A percentile compares a stretch with the other conserved stretches of the same genome.
These are phyloP conservation scores for Drosophila atripex DNA, from an alignment of 2,888 invertebrate species.

Conservation along the genomic window DNA sequence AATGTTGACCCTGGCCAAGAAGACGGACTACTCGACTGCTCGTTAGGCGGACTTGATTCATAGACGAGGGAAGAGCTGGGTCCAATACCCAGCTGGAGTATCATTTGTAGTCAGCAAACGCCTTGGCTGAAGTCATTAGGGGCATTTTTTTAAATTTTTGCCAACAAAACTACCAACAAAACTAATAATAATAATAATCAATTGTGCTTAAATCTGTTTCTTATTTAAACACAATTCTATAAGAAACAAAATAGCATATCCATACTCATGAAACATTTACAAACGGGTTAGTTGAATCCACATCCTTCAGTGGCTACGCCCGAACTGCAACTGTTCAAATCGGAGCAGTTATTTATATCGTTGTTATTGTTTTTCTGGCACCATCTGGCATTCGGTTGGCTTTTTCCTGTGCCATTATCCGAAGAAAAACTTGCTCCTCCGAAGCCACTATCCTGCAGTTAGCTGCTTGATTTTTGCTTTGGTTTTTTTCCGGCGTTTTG, in stretches of 20 bases:
- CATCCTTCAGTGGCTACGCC: not conserved
- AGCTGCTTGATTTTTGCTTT: conserved; percentile 17
- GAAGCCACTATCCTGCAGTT: conserved; percentile 19
- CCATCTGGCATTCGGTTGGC: conserved; percentile 25
- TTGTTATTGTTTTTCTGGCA: conserved; percentile 38
- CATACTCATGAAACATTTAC: conserved; percentile 17
- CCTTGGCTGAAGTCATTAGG: conserved; percentile 28
- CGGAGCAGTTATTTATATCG: conserved; percentile 34
- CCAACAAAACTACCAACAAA: not conserved
- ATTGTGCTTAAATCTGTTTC: not conserved
- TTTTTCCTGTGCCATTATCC: conserved; percentile 28
- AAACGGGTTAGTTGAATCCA: conserved; percentile 13
- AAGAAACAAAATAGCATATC: conserved; percentile 13
- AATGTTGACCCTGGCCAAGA: conserved; percentile 68
- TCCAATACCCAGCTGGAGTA: conserved; percentile 22
- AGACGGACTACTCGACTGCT: conserved; percentile 46
- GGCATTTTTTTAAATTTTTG: not conserved
- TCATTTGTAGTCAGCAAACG: conserved; percentile 20
- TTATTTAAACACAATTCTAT: not conserved
- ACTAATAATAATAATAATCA: not conserved
- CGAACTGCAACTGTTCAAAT: conserved; percentile 16
- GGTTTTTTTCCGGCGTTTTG: conserved; percentile 4
- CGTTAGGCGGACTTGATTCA: conserved; percentile 56
- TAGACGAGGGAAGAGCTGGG: not conserved
- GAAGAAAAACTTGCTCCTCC: conserved; percentile 24